These are phyloP conservation scores for Cephus nigrinus DNA, from an alignment of 2,888 invertebrate genomes.

Conservation along the genomic window DNA sequence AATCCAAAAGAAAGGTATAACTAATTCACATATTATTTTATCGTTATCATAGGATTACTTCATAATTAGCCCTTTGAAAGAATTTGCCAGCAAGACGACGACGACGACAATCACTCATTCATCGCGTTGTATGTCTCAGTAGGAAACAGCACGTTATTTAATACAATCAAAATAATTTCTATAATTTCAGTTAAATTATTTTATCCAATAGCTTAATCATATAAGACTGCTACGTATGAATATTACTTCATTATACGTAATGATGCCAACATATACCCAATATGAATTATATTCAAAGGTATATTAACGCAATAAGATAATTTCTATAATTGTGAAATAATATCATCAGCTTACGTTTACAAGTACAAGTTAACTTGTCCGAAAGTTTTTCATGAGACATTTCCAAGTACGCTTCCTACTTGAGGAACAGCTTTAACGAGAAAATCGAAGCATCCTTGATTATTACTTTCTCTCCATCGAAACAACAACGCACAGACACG, in stretches of 20 bases:
- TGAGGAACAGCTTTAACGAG: background rate
- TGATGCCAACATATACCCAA: background rate
- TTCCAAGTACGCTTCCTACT: background rate
- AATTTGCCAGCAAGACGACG: no score
- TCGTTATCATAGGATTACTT: background rate
- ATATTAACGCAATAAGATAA: background rate
- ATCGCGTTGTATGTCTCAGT: no score
- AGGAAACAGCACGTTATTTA: background rate
- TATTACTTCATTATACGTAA: background rate
- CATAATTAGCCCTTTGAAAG: no score
- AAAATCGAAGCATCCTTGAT: background rate
- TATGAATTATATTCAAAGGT: background rate
- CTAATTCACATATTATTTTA: background rate
- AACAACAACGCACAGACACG: no score
- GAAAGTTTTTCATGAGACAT: background rate
- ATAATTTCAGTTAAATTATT: background rate
- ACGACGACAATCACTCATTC: no score
- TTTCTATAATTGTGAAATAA: background rate
- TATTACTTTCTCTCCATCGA: no score
- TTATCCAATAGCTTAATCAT: background rate
- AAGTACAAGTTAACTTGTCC: background rate
- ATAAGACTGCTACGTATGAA: background rate
- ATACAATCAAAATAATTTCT: background rate
- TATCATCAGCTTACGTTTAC: background rate
- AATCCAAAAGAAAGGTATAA: background rate